Evolutionary conservation across 2,113 vertebrate genomes (phyloP).

Genomic region (Phyllopteryx taeniolatus): DNA sequence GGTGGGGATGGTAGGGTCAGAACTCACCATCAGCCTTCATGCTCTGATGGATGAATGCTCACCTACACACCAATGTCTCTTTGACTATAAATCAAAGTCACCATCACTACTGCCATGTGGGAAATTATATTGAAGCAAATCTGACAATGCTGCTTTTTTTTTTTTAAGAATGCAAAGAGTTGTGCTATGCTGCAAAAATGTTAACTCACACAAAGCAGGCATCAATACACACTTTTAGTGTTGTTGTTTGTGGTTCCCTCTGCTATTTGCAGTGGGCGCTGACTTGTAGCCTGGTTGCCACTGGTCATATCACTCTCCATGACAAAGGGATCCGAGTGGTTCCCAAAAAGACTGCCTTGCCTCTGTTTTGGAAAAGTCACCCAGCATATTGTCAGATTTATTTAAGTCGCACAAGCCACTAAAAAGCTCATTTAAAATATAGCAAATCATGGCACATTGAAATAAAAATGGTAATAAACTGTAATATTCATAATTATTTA

Average conservation of each 20-base stretch:
- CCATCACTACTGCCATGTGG: no score
- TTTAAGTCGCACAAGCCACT: not conserved
- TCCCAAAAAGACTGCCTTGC: slow-evolving; percentile 10
- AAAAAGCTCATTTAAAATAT: not conserved
- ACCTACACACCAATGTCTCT: no score
- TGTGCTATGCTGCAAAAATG: not conserved
- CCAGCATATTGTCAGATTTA: not conserved
- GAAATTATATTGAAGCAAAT: no score
- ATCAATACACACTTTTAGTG: not conserved
- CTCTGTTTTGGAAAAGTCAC: not conserved
- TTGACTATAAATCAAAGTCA: no score
- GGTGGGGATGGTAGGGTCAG: no score
- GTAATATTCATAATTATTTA: not conserved
- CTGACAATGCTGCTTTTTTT: not conserved
- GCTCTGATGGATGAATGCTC: no score
- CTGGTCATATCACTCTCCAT: not conserved
- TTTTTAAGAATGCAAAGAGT: not conserved
- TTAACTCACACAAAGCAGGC: no score
- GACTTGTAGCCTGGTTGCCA: slow-evolving; percentile 4
- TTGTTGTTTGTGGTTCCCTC: not conserved
- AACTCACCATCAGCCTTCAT: no score
- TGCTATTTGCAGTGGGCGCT: slow-evolving; percentile 10
- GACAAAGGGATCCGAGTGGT: slow-evolving; percentile 5
- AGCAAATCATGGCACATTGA: not conserved
- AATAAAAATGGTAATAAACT: not conserved